Percentiles rank a stretch among this genome's conserved stretches.
Evolutionary conservation across 2,888 invertebrate genomes (phyloP).

Genomic region (Drosophila falleni): DNA sequence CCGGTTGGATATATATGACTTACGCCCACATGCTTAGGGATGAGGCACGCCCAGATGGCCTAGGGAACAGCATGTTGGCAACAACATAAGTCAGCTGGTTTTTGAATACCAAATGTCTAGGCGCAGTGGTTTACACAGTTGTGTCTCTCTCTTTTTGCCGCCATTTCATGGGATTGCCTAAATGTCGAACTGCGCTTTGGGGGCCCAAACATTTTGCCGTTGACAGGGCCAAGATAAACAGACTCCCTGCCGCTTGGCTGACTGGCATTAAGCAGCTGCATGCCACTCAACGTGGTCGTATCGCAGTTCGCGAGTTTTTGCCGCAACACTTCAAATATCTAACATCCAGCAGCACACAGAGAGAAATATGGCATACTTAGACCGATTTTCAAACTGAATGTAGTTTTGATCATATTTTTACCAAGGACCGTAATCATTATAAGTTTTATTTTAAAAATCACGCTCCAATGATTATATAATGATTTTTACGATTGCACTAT

Average conservation of each 20-base stretch:
- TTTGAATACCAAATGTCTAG: constrained; percentile 66
- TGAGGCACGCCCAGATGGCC: constrained; percentile 42
- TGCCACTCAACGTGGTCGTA: constrained; percentile 40
- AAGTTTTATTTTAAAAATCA: too few relatives aligned
- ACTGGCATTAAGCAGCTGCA: constrained; percentile 69
- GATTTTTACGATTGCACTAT: too few relatives aligned
- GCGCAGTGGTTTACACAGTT: constrained; percentile 13
- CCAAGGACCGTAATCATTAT: too few relatives aligned
- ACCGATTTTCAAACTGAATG: too few relatives aligned
- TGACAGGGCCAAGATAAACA: constrained; percentile 71
- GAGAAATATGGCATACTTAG: background rate
- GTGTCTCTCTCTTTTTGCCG: constrained; percentile 19
- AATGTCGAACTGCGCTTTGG: constrained; percentile 62
- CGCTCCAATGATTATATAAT: too few relatives aligned
- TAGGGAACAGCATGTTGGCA: constrained; percentile 31
- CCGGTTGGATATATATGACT: constrained; percentile 35
- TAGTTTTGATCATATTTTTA: too few relatives aligned
- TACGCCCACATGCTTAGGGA: constrained; percentile 47
- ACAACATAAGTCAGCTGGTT: constrained; percentile 32
- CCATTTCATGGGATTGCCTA: constrained; percentile 45
- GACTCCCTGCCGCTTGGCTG: constrained; percentile 63
- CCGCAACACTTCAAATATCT: constrained; percentile 16
- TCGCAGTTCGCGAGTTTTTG: constrained; percentile 49
- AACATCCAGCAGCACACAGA: constrained; percentile 8
- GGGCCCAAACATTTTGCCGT: constrained; percentile 32